phyloP scores from a whole-genome alignment of 1,140 invertebrate species.

The Hyposmocoma kahamanoa region DNA sequence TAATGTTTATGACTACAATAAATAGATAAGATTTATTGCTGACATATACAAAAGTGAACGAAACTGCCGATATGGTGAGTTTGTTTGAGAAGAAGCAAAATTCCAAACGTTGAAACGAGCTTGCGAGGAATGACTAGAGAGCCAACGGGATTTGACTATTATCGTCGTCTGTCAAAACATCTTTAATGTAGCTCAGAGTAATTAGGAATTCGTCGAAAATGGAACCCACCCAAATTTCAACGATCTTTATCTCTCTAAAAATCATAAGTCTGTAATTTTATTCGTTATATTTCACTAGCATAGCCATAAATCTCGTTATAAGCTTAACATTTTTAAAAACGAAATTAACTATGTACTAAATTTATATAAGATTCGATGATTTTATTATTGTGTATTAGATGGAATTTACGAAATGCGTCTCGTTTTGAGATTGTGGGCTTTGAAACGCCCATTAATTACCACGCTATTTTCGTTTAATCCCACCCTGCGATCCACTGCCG shows the following conservation, averaged over 20 bases:
- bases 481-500: constrained; percentile 39
- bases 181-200: background rate
- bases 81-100: background rate
- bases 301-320: background rate
- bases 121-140: too few relatives aligned
- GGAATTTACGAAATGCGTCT: constrained; percentile 37
- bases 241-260: too few relatives aligned
- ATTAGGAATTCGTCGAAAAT: background rate
- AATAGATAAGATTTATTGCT: too few relatives aligned
- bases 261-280: too few relatives aligned
- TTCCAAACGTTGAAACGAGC: background rate
- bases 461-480: constrained; percentile 61
- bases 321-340: background rate
- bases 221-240: background rate
- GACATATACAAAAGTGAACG: too few relatives aligned
- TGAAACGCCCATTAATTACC: constrained; percentile 47
- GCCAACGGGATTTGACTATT: background rate
- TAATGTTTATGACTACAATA: too few relatives aligned
- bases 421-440: constrained; percentile 45
- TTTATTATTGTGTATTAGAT: constrained; percentile 25
- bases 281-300: too few relatives aligned
- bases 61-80: too few relatives aligned
- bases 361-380: constrained; percentile 15
- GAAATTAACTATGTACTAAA: background rate
- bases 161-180: background rate